Percentiles rank a stretch among this genome's conserved stretches.
Evolutionary conservation across 2,888 invertebrate genomes (phyloP).

Genomic region (Agriopis aurantiaria): DNA sequence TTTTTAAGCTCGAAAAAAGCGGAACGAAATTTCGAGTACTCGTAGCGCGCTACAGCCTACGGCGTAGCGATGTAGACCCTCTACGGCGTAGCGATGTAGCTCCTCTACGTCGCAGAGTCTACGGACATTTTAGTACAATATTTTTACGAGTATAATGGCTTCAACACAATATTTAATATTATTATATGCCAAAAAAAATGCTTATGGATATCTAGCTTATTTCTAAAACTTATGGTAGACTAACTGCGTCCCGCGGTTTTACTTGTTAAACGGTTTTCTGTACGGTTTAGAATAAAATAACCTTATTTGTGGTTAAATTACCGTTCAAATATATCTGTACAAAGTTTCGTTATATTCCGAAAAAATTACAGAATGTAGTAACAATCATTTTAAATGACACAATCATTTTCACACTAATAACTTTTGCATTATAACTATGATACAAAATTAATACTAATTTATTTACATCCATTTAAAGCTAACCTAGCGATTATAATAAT

Average conservation of each 20-base stretch:
- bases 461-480: slow-evolving; percentile 12
- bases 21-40: slow-evolving; percentile 1
- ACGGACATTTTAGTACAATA: no score
- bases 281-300: neutral
- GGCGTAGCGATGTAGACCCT: slow-evolving; percentile 9
- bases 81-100: slow-evolving; percentile 15
- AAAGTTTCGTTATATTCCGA: neutral
- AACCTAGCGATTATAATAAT: slow-evolving; percentile 8
- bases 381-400: no score
- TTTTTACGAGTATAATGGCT: neutral
- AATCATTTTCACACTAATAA: neutral
- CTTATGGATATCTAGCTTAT: neutral
- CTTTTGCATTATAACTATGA: neutral
- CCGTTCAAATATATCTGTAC: neutral
- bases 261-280: neutral
- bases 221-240: slow-evolving; percentile 14
- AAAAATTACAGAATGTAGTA: neutral
- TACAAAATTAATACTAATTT: neutral
- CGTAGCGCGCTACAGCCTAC: slow-evolving; percentile 4
- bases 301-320: neutral
- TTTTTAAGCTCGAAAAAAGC: neutral
- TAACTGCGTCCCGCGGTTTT: slow-evolving; percentile 4
- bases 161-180: neutral
- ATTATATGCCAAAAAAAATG: neutral
- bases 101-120: slow-evolving; percentile 2